Evolutionary conservation across 2,888 invertebrate genomes (phyloP), one percentile per base, ranked within the genome.

Genomic region (Himalopsyche kuldschensis): DNA sequence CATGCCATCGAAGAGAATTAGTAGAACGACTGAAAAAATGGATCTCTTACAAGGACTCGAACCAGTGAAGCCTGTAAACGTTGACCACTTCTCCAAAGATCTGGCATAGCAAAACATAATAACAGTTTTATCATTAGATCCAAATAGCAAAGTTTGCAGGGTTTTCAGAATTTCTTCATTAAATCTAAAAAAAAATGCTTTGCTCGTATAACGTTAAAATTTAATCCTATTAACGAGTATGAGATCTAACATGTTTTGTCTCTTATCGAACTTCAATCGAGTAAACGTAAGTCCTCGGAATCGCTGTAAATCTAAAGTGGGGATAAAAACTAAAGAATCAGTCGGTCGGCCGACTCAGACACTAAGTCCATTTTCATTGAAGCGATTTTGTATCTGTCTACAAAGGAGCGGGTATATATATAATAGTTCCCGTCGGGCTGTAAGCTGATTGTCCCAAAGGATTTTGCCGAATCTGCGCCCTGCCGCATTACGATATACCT

Each of bases 321-420:
- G 32, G 30, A 75, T 31, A 75, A 31, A 75, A 75, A 75, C 30
- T 75, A 31, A 75, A 75, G 75, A 75, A 75, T 31, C 32, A 47
- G 47, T 79, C 17, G 55, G 79, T 31, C 47, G 46, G 41, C 20
- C 24, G 47, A 31, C 79, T 32, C 79, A 24, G 20, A 41, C 48
- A 79, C 55, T 84, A 84, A 84, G 84, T 84, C 84, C 82, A 81
- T 82, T 84, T 84, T 82, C 84, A 84, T 84, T 84, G 82, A 82
- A 82, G 48, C 80, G 82, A 80, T 84, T 83, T 63, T 69, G 48
- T 79, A 77, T 82, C 79, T 82, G 82, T 77, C 82, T 82, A 82
- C 82, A 82, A 82, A 83, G 77, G 77, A 35, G 69, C 24, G 17
- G 75, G 55, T 30, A 48, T 20, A 69, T 32, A 24, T 48, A 48